Conservation (phyloP, 2,113 vertebrate genomes). For the Otis tarda region DNA sequence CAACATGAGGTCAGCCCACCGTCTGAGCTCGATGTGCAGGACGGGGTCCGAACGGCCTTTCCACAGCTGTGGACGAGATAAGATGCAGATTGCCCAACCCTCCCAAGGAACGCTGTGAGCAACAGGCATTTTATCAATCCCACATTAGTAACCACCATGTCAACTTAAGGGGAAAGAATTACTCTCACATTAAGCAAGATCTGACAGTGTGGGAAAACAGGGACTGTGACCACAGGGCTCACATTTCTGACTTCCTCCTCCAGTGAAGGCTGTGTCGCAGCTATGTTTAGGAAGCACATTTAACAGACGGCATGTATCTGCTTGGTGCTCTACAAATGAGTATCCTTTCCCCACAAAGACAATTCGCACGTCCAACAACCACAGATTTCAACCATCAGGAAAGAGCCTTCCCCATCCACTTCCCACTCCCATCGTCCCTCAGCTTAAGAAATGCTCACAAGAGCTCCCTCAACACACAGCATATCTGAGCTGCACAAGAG, state of each 20-base stretch:
- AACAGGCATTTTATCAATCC: not conserved
- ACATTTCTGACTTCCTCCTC: not conserved
- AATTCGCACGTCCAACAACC: not conserved
- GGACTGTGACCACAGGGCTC: not conserved
- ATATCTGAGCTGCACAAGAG: not conserved
- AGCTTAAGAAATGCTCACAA: not conserved
- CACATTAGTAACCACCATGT: not conserved
- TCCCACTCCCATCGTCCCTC: not conserved
- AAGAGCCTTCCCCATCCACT: not conserved
- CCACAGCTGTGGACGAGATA: conserved; percentile 81
- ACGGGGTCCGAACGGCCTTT: conserved; percentile 86
- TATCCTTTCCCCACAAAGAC: not conserved
- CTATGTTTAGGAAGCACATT: not conserved
- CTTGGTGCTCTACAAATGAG: not conserved
- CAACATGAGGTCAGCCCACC: conserved; percentile 92
- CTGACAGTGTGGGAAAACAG: not conserved
- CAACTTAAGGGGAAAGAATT: not conserved
- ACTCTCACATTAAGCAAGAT: not conserved
- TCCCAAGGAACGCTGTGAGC: not conserved
- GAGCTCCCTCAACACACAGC: not conserved
- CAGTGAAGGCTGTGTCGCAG: not conserved
- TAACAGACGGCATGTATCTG: rapidly evolving
- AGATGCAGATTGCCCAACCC: not conserved
- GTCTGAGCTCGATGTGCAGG: conserved; percentile 91
- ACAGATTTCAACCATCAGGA: not conserved